Conservation (phyloP, 2,113 vertebrate species). For the Phaetusa simplex region DNA sequence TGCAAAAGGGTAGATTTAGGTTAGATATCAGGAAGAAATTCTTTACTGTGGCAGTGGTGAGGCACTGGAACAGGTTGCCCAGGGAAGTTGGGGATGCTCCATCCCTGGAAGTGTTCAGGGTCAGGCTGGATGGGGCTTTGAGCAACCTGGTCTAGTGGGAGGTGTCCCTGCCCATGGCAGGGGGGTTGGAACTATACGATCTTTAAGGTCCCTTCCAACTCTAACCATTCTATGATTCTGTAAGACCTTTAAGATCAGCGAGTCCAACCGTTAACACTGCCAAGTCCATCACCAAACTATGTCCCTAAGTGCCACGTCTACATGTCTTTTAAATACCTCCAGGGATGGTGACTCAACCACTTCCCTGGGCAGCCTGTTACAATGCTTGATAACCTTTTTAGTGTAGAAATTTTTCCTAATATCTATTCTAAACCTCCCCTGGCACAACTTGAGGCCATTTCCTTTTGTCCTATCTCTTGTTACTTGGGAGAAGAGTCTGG, state of each 20-base stretch:
- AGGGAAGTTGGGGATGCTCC: background rate
- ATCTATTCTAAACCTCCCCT: background rate
- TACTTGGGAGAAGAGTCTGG: background rate
- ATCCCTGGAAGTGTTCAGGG: background rate
- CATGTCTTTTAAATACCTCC: background rate
- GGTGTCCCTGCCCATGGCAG: background rate
- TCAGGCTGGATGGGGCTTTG: background rate
- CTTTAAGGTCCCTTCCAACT: background rate
- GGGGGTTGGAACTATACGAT: background rate
- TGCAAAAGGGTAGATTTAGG: background rate
- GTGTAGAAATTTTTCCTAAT: background rate
- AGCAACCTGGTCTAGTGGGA: background rate
- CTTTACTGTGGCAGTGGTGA: background rate
- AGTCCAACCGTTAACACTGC: background rate
- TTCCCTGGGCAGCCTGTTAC: background rate
- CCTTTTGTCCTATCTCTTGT: background rate
- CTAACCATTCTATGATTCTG: background rate
- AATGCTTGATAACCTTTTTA: background rate
- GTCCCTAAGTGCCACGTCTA: background rate
- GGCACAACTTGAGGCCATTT: background rate
- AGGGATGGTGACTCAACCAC: background rate
- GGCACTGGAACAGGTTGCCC: background rate
- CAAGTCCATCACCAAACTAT: background rate
- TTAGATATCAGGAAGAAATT: background rate
- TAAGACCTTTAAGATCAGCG: background rate